Percentiles rank a stretch among this genome's conserved stretches.
Conservation (phyloP, 2,113 vertebrate genomes). For the Ivindomyrus marchei region DNA sequence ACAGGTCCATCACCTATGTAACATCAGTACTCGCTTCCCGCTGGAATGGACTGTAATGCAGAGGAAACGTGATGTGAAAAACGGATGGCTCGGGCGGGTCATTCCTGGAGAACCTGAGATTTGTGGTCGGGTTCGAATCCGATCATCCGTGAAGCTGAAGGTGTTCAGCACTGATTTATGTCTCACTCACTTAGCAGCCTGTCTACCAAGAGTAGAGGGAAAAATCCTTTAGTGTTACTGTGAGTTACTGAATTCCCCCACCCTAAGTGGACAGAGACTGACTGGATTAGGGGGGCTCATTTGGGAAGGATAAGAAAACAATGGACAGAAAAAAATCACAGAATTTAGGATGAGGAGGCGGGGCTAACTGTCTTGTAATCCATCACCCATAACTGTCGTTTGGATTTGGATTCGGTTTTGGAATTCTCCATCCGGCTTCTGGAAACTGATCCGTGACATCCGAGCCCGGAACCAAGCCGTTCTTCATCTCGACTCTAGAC, state of each 20-base stretch:
- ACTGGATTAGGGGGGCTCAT: background rate
- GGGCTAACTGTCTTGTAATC: background rate
- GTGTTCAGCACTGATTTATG: background rate
- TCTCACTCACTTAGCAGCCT: background rate
- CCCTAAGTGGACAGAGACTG: background rate
- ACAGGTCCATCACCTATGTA: background rate
- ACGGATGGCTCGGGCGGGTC: background rate
- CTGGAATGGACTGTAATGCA: background rate
- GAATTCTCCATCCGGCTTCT: background rate
- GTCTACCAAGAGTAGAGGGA: background rate
- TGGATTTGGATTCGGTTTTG: background rate
- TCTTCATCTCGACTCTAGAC: slow-evolving; percentile 33
- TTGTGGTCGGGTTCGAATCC: background rate
- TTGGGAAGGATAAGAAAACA: background rate
- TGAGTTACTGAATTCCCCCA: background rate
- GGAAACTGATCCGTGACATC: slow-evolving; percentile 1
- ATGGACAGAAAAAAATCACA: background rate
- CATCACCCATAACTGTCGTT: background rate
- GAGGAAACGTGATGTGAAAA: background rate
- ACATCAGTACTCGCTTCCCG: background rate
- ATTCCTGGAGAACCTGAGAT: background rate
- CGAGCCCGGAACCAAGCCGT: slow-evolving; percentile 34
- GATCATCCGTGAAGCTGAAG: background rate
- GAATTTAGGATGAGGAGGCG: background rate
- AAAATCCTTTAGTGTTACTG: background rate